phyloP scores from a whole-genome alignment of 2,113 vertebrate species.

The Dasyornis broadbenti region DNA sequence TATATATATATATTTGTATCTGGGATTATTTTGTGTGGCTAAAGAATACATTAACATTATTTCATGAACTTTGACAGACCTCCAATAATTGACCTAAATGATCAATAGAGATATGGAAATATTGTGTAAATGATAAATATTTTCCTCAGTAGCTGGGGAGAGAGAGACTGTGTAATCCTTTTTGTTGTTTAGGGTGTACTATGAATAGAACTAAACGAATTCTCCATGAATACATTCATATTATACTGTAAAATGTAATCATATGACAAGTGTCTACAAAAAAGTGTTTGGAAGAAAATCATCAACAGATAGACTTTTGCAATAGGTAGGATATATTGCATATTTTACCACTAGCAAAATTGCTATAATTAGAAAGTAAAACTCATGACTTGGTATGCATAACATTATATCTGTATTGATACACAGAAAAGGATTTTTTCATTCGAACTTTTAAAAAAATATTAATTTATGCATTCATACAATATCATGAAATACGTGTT shows the following conservation, averaged over 20 bases:
- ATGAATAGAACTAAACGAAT: constrained; percentile 40
- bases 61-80: background rate
- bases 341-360: background rate
- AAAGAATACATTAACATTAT: background rate
- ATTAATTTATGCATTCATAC: background rate
- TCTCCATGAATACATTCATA: constrained; percentile 6
- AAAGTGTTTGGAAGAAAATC: constrained; percentile 8
- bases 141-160: background rate
- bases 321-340: background rate
- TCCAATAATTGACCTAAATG: background rate
- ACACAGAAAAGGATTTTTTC: background rate
- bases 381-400: background rate
- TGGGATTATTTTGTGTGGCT: background rate
- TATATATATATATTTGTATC: no score
- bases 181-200: background rate
- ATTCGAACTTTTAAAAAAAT: background rate
- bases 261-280: constrained; percentile 8
- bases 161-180: background rate
- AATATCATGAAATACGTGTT: constrained; percentile 11
- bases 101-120: background rate
- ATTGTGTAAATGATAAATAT: background rate
- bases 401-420: background rate
- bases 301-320: background rate
- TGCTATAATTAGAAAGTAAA: constrained; percentile 17
- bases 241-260: constrained; percentile 60